phyloP scores from a whole-genome alignment of 1,140 invertebrate genomes.

The Formica selysi region DNA sequence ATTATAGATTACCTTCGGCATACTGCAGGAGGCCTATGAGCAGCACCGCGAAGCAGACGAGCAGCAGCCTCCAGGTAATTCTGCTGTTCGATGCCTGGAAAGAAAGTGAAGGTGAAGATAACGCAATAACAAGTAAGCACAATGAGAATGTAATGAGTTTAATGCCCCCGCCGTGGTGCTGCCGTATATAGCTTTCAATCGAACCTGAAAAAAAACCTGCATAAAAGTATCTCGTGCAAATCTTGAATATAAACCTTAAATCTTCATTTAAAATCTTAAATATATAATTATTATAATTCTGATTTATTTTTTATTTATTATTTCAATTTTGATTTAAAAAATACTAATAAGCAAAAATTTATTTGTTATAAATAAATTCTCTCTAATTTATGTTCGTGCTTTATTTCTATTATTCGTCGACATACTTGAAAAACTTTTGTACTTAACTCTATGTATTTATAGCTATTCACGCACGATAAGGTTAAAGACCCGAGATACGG shows the following conservation, averaged over 20 bases:
- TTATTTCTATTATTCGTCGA: neutral
- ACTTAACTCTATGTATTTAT: neutral
- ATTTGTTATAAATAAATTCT: neutral
- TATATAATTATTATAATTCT: neutral
- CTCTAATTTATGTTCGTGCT: neutral
- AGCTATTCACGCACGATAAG: slow-evolving; percentile 30
- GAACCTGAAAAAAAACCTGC: neutral
- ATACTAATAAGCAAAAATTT: neutral
- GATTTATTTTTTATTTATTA: neutral
- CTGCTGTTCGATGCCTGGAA: slow-evolving; percentile 80
- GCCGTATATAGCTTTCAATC: neutral
- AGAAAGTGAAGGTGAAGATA: slow-evolving; percentile 58
- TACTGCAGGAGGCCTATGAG: slow-evolving; percentile 79
- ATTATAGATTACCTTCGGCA: slow-evolving; percentile 80
- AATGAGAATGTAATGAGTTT: slow-evolving; percentile 27
- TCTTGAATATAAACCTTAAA: neutral
- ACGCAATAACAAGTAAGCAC: neutral
- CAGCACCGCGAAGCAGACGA: slow-evolving; percentile 79
- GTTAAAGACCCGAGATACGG: slow-evolving; percentile 35
- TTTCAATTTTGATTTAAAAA: neutral
- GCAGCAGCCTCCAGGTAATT: slow-evolving; percentile 76
- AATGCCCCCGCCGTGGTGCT: neutral
- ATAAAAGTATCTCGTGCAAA: neutral
- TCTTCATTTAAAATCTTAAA: neutral
- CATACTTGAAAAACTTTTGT: neutral